Percentiles rank a stretch among this genome's conserved stretches.
Evolutionary conservation across 2,113 vertebrate species (phyloP).

Genomic region (Panurus biarmicus): DNA sequence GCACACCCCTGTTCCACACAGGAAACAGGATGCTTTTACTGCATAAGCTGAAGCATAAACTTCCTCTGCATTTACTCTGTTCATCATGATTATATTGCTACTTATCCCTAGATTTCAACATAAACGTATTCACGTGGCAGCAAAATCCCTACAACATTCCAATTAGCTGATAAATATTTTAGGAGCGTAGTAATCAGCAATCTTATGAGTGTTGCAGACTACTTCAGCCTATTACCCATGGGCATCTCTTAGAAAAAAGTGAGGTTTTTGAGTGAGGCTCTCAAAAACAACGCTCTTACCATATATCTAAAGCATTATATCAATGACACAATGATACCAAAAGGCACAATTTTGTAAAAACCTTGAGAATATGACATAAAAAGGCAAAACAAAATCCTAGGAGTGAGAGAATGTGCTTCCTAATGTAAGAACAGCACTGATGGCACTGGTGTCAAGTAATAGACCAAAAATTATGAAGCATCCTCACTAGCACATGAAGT

Average conservation of each 20-base stretch:
- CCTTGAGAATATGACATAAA: neutral
- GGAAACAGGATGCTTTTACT: neutral
- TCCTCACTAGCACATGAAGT: neutral
- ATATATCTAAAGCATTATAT: neutral
- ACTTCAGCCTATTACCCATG: neutral
- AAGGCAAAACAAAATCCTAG: neutral
- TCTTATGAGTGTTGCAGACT: fast-evolving
- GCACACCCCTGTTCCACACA: neutral
- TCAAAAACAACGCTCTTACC: neutral
- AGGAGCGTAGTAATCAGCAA: neutral
- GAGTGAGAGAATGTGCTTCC: neutral
- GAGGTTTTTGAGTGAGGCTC: neutral
- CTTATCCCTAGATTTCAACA: neutral
- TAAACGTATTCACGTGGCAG: fast-evolving
- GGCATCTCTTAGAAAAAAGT: neutral
- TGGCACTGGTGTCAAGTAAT: neutral
- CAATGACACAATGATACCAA: neutral
- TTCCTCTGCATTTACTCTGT: neutral
- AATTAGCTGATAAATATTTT: neutral
- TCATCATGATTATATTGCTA: neutral
- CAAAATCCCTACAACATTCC: neutral
- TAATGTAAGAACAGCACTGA: neutral
- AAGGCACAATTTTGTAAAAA: neutral
- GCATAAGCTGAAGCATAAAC: neutral
- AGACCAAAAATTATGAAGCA: neutral